Evolutionary conservation across 2,797 vertebrate genomes (phyloP).

Genomic region (Liasis olivaceus): DNA sequence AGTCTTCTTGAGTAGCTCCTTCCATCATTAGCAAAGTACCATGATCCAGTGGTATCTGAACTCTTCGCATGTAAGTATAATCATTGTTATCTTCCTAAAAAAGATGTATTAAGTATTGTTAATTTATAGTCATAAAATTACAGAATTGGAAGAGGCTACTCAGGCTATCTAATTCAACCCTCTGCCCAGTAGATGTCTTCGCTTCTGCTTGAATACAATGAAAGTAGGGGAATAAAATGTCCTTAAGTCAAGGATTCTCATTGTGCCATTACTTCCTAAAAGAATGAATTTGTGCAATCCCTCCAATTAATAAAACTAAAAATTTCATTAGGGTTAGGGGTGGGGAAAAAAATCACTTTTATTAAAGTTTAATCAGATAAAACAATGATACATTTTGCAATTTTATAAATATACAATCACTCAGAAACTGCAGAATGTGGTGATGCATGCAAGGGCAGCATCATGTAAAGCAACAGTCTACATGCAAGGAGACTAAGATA

Average conservation of each 20-base stretch:
- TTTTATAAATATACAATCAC: neutral
- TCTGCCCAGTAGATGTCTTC: neutral
- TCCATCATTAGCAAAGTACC: conserved; percentile 93
- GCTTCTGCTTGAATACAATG: neutral
- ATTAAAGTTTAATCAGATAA: neutral
- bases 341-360: neutral
- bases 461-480: neutral
- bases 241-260: neutral
- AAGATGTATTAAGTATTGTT: conserved; percentile 8
- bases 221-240: neutral
- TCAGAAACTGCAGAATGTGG: neutral
- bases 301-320: neutral
- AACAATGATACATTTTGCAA: neutral
- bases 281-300: neutral
- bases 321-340: neutral
- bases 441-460: neutral
- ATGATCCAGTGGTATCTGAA: conserved; percentile 85
- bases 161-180: neutral
- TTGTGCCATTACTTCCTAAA: neutral
- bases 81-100: conserved; percentile 87
- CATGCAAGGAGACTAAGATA: neutral
- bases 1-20: conserved; percentile 91
- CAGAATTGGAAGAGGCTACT: neutral
- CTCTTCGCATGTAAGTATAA: conserved; percentile 84
- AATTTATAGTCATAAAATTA: neutral